Base-by-base conservation (phyloP, 2,888 invertebrate species). In the Rhorus exstirpatorius region DNA sequence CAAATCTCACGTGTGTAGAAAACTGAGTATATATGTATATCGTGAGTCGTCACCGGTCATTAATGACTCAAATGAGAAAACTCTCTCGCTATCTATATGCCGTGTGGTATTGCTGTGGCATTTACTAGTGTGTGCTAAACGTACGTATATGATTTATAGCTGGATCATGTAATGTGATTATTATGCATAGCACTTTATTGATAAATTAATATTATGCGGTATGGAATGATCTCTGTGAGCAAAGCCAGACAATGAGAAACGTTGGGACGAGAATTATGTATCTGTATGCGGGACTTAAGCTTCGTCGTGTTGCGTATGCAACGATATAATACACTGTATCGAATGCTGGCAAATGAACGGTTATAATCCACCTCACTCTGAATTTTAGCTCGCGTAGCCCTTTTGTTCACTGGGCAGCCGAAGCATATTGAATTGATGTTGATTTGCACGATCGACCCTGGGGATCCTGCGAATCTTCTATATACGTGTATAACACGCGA, bases 131-230 rank as follows among this genome's bases (percentile, higher is more conserved):
- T 81, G 85, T 82, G 38, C n/a, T n/a, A 68, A 86, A 83, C 85
- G 81, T 51, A 77, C 82, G 81, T 77, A 68, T 53, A 87, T 91
- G 90, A 92, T 91, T 91, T 89, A 91, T 89, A 87, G 85, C 74
- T 76, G 85, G 87, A 89, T 90, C 90, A 88, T 88, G 86, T 90
- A 90, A 91, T 87, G 89, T 89, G 89, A 90, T 91, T 90, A 90
- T 90, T 90, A 89, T 86, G 85, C 81, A 83, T 82, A 84, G 86
- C 85, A 86, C 44, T 46, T 17, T 87, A 89, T 87, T 89, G 90
- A 91, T 91, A 89, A 91, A 91, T 91, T 90, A 88, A 91, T 89
- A 89, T 84, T 84, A 79, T 60, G 75, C 80, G 83, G 81, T 74
- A 19, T 38, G 8, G 26, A 44, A 77, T 41, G 24, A 19, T 41